Percentiles rank a stretch among this genome's conserved stretches.
phyloP scores from a whole-genome alignment of 2,888 invertebrate species.

The Boloria selene region DNA sequence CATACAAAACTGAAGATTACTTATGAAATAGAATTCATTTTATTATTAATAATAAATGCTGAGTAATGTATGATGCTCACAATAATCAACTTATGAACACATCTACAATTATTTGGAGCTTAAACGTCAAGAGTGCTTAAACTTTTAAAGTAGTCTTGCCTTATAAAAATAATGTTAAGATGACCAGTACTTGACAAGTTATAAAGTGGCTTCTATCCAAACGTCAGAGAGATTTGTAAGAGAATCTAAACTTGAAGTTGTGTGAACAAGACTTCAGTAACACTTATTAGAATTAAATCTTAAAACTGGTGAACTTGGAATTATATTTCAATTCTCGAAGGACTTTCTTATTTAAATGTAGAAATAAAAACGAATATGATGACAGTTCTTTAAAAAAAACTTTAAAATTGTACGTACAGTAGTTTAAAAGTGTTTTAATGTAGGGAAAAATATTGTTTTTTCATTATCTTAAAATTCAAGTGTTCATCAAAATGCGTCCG shows the following conservation, averaged over 20 bases:
- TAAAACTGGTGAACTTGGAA: constrained; percentile 4
- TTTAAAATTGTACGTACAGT: constrained; percentile 51
- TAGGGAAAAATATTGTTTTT: constrained; percentile 17
- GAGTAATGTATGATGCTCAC: neutral
- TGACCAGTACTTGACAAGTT: constrained; percentile 64
- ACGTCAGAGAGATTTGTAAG: constrained; percentile 64
- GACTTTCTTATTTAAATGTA: constrained; percentile 48
- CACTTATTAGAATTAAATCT: constrained; percentile 19
- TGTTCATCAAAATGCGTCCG: too few relatives aligned
- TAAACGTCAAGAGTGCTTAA: constrained; percentile 39
- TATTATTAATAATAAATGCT: neutral
- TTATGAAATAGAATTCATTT: neutral
- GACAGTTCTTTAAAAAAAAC: constrained; percentile 67
- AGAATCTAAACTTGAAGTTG: constrained; percentile 66
- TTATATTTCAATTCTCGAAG: constrained; percentile 8
- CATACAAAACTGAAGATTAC: too few relatives aligned
- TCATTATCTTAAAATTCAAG: neutral
- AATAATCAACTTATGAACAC: constrained; percentile 20
- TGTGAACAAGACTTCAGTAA: constrained; percentile 49
- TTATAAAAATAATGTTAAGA: constrained; percentile 65
- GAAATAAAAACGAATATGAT: constrained; percentile 64
- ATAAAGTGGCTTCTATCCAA: constrained; percentile 62
- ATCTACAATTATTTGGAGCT: constrained; percentile 35
- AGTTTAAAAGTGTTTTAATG: constrained; percentile 36
- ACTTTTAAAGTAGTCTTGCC: constrained; percentile 47